A percentile compares a stretch with the other conserved stretches of the same genome.
Evolutionary conservation across 2,888 invertebrate genomes (phyloP).

Genomic region (Autographa pulchrina): DNA sequence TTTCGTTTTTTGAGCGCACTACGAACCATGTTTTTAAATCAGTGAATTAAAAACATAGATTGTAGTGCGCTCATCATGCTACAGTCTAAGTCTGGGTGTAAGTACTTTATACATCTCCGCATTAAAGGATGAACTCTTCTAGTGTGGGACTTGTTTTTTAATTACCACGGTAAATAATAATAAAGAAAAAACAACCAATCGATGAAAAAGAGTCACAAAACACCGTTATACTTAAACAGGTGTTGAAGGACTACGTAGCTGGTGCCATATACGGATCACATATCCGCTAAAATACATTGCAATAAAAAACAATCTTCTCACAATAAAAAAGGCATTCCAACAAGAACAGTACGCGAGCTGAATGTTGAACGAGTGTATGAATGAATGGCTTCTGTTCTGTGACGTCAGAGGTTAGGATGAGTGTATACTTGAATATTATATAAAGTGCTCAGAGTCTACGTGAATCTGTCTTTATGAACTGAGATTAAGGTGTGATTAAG

Average conservation of each 20-base stretch:
- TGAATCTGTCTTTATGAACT: neutral
- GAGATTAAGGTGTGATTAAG: neutral
- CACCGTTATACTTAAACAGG: slow-evolving; percentile 45
- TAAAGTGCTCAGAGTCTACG: slow-evolving; percentile 25
- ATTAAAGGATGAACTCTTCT: too few species aligned
- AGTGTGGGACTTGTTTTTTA: too few species aligned
- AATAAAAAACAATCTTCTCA: slow-evolving; percentile 50
- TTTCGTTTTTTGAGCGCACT: too few species aligned
- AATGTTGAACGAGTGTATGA: slow-evolving; percentile 43
- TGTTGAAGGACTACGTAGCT: slow-evolving; percentile 3
- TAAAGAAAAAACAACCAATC: neutral
- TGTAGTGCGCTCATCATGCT: too few species aligned
- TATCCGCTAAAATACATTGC: slow-evolving; percentile 42
- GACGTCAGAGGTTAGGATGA: slow-evolving; percentile 38
- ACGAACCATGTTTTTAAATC: too few species aligned
- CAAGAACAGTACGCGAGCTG: slow-evolving; percentile 36
- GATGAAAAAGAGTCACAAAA: neutral
- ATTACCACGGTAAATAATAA: too few species aligned
- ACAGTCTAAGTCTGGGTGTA: too few species aligned
- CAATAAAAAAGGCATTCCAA: slow-evolving; percentile 54
- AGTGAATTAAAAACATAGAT: too few species aligned
- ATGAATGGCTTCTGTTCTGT: slow-evolving; percentile 38
- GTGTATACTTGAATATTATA: neutral
- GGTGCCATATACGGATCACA: slow-evolving; percentile 36
- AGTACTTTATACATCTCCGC: too few species aligned